Evolutionary conservation across 2,797 vertebrate genomes (phyloP).

Genomic region (Chelon labrosus): DNA sequence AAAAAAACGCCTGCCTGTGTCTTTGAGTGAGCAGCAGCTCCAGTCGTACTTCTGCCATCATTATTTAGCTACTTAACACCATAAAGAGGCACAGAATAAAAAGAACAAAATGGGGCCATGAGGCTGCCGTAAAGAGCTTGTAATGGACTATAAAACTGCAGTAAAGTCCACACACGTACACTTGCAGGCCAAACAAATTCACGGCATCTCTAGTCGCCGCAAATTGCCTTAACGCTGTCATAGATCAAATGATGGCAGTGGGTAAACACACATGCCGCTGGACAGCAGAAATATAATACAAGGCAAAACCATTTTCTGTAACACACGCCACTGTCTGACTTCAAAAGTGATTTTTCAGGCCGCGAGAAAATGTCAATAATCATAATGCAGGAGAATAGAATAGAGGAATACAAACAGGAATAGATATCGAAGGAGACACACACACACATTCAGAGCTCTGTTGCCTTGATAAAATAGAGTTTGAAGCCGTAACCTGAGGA

Average conservation of each 20-base stretch:
- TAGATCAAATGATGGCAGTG: conserved; percentile 32
- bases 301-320: background rate
- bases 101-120: conserved; percentile 60
- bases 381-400: conserved; percentile 18
- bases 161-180: conserved; percentile 59
- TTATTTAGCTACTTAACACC: conserved; percentile 64
- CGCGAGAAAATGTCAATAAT: conserved; percentile 36
- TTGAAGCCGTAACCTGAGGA: conserved; percentile 20
- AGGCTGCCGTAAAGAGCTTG: conserved; percentile 63
- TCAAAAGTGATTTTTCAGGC: conserved; percentile 24
- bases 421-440: conserved; percentile 12
- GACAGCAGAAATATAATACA: conserved; percentile 23
- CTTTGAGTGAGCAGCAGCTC: conserved; percentile 33
- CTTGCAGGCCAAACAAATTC: conserved; percentile 41
- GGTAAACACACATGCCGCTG: conserved; percentile 24
- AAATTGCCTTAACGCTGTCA: background rate
- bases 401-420: conserved; percentile 23
- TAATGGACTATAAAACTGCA: conserved; percentile 72
- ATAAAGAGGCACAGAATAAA: conserved; percentile 67
- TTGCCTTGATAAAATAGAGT: conserved; percentile 33
- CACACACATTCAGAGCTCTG: background rate
- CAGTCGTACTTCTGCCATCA: conserved; percentile 34
- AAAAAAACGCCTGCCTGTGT: conserved; percentile 11
- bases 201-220: conserved; percentile 17
- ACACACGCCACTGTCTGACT: conserved; percentile 8